Base-by-base conservation (phyloP, 2,797 vertebrate species). In the Garrulus glandarius region DNA sequence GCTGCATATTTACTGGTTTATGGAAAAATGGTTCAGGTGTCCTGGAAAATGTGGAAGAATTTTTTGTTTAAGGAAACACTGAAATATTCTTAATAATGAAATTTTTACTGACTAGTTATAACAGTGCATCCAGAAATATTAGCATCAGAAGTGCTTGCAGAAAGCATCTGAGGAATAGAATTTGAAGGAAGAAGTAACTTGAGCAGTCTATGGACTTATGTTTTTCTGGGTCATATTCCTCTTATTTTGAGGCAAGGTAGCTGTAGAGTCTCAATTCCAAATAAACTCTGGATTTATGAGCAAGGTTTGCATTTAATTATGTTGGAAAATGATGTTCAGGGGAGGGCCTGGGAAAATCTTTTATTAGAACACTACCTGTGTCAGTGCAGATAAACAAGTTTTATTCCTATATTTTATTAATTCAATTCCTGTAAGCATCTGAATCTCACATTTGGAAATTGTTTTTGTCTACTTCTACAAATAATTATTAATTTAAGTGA, bases 221-320 rank as follows among this genome's bases (percentile, higher is more conserved):
- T 53, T 89, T 90, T 81, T 81, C 50, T 92, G 69, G 56, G 34
- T 85, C 41, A 56, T 56, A 30, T 6, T 52, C 3, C 4, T 50
- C 11, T 70, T 77, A 52, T 74, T 91, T 64, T 64, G 41, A 77
- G 56, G 29, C 56, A 56, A 69, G 24, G 47, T 69, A 57, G n/a
- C 50, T 78, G n/a, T 72, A 43, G 72, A 89, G 7, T 32, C 43
- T 87, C 30, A n/a, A 14, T 79, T 79, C 20, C 24, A 79, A 36
- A 78, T 89, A 50, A 87, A 53, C 5, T 32, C 20, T 1, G 5
- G 2, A 18, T 76, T 59, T 81, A 57, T 0, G 0, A 59, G 24
- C 9, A 63, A 72, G 16, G 19, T 29, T 75, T 92, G 19, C 17
- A 30, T 63, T 81, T 64, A 61, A 57, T 90, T 77, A 13, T 53